These are phyloP conservation scores for Sceloporus undulatus DNA, from an alignment of 2,113 vertebrate species.

Conservation along the genomic window DNA sequence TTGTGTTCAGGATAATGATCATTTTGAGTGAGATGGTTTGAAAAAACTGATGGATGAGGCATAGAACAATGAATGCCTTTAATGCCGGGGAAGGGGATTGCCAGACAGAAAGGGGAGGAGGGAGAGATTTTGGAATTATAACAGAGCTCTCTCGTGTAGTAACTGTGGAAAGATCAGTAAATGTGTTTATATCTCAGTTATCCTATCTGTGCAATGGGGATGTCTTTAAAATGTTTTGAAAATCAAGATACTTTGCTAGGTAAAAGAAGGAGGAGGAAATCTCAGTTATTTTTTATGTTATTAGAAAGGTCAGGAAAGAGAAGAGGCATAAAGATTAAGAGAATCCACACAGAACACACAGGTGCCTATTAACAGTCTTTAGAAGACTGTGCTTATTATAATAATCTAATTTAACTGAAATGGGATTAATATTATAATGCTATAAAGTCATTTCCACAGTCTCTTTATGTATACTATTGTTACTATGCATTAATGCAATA, in stretches of 20 bases:
- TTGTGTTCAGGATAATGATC: background rate
- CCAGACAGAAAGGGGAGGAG: background rate
- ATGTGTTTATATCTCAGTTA: background rate
- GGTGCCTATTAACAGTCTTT: slow-evolving; percentile 70
- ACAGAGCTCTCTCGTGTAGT: background rate
- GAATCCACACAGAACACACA: slow-evolving; percentile 62
- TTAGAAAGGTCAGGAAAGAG: slow-evolving; percentile 66
- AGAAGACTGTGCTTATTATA: slow-evolving; percentile 68
- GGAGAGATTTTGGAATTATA: background rate
- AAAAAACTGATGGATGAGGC: background rate
- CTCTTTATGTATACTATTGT: slow-evolving; percentile 72
- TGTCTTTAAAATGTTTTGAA: slow-evolving; percentile 27
- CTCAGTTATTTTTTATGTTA: slow-evolving; percentile 57
- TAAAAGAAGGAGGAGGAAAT: background rate
- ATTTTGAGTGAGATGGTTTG: background rate
- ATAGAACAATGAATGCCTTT: background rate
- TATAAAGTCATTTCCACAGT: slow-evolving; percentile 75
- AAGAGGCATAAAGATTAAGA: slow-evolving; percentile 48
- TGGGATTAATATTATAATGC: slow-evolving; percentile 77
- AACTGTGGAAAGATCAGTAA: background rate
- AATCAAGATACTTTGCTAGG: background rate
- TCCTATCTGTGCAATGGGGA: background rate
- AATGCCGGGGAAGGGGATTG: background rate
- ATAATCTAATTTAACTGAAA: slow-evolving; percentile 76
- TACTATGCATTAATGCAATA: slow-evolving; percentile 69